Evolutionary conservation across 2,888 invertebrate species (phyloP), one percentile per base, ranked within the genome.

Genomic region (Heliconius ismenius): DNA sequence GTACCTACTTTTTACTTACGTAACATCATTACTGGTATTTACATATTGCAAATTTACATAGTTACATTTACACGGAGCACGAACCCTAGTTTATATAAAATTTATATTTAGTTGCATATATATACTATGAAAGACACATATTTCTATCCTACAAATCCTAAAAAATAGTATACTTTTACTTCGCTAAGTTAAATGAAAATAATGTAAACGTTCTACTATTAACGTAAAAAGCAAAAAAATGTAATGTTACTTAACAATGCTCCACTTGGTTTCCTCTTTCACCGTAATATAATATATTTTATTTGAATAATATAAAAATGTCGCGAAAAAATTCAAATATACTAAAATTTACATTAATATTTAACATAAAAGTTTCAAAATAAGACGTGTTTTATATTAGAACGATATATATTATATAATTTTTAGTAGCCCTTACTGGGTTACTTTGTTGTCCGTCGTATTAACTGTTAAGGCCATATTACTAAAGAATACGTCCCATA

Each of bases 1-100:
- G 69, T 73, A 64, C 43, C 64, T 72, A n/a, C n/a, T 58, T 58
- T 36, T 65, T 76, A 73, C 58, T 76, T 75, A 79, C 78, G 75
- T 73, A 75, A 76, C 21, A 72, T 24, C 11, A 18, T 28, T 39
- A 69, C 43, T 70, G 18, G 64, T 58, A 70, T 74, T 69, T 64
- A 76, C 67, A 74, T 75, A 39, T 72, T 60, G 76, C 58, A 65
- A 65, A 72, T 58, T 39, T 39, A 39, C 39, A 39, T 39, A 39
- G 39, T 39, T 39, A 39, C 39, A 39, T 39, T 39, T 39, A 39
- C 39, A 39, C n/a, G 64, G 26, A 63, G 49, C 26, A 36, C 9
- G 28, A 36, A 32, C 26, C 6, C 18, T 18, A 49, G 49, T 11
- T 63, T 11, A 39, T 13, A 11, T 73, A 39, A 24, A 24, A 60